Evolutionary conservation across 2,888 invertebrate genomes (phyloP).

Genomic region (Tenodera sinensis): DNA sequence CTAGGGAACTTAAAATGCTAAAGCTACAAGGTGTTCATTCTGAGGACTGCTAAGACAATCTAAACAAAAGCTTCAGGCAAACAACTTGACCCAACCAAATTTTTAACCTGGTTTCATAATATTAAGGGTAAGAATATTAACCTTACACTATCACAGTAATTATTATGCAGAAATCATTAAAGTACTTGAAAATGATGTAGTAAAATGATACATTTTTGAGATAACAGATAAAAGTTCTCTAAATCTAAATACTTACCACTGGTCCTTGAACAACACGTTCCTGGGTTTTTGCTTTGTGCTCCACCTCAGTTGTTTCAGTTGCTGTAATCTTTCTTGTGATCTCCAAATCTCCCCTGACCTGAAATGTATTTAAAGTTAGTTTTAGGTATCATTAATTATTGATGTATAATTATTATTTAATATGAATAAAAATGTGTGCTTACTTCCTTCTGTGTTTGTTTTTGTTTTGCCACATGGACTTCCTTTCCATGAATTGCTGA

Average conservation of each 20-base stretch:
- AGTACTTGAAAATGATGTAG: not conserved
- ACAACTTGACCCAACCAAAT: too few relatives aligned
- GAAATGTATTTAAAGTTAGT: not conserved
- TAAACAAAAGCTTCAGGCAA: too few relatives aligned
- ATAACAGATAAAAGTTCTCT: not conserved
- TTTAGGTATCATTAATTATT: not conserved
- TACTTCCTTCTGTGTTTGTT: slow-evolving; percentile 81
- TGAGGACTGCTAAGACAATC: too few relatives aligned
- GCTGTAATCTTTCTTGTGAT: slow-evolving; percentile 89
- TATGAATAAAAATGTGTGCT: not conserved
- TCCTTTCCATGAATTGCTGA: slow-evolving; percentile 85
- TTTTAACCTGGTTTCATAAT: not conserved
- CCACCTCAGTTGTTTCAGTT: slow-evolving; percentile 88
- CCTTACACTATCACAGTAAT: not conserved
- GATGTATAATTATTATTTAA: not conserved
- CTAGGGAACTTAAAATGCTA: too few relatives aligned
- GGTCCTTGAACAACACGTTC: slow-evolving; percentile 83
- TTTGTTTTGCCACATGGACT: slow-evolving; percentile 81
- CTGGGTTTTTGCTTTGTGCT: slow-evolving; percentile 84
- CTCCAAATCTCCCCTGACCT: slow-evolving; percentile 75
- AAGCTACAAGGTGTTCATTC: too few relatives aligned
- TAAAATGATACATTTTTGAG: not conserved
- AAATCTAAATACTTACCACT: slow-evolving; percentile 46
- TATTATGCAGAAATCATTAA: too few relatives aligned
- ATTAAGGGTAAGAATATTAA: not conserved